Conservation (phyloP, 23 tunicate genomes). For the Ciona savignyi region DNA sequence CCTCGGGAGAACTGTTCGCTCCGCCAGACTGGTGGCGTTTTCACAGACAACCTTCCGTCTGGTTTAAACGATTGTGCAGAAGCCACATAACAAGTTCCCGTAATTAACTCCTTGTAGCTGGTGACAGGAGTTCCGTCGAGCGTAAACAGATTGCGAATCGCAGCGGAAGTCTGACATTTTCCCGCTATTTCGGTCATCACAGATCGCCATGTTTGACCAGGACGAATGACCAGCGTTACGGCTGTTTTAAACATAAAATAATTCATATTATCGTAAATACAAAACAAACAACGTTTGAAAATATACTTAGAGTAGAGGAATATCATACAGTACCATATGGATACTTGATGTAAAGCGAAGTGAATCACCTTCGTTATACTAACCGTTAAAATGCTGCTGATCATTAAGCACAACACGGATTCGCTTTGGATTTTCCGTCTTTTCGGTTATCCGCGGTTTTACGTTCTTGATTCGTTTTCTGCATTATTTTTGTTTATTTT, state of each 20-base stretch:
- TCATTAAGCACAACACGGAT: slow-evolving; percentile 10
- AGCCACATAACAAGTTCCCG: background rate
- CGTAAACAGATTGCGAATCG: background rate
- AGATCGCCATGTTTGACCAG: background rate
- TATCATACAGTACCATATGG: too few relatives aligned
- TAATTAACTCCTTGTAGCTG: background rate
- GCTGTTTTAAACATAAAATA: too few relatives aligned
- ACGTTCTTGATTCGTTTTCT: slow-evolving; percentile 6
- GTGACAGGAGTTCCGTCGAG: background rate
- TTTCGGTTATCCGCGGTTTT: background rate
- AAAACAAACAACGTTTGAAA: background rate
- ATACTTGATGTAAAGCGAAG: too few relatives aligned
- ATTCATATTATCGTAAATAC: too few relatives aligned
- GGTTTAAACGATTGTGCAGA: background rate
- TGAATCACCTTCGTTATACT: too few relatives aligned
- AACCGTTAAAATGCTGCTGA: background rate
- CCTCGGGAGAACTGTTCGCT: background rate
- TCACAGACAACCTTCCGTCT: background rate
- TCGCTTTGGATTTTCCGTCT: slow-evolving; percentile 3
- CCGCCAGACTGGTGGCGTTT: background rate
- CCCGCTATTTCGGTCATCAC: background rate
- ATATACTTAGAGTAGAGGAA: too few relatives aligned
- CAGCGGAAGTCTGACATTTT: background rate
- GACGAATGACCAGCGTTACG: background rate
- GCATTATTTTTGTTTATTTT: too few relatives aligned